phyloP scores from a whole-genome alignment of 1,140 invertebrate genomes.

The Pomacea maculata region DNA sequence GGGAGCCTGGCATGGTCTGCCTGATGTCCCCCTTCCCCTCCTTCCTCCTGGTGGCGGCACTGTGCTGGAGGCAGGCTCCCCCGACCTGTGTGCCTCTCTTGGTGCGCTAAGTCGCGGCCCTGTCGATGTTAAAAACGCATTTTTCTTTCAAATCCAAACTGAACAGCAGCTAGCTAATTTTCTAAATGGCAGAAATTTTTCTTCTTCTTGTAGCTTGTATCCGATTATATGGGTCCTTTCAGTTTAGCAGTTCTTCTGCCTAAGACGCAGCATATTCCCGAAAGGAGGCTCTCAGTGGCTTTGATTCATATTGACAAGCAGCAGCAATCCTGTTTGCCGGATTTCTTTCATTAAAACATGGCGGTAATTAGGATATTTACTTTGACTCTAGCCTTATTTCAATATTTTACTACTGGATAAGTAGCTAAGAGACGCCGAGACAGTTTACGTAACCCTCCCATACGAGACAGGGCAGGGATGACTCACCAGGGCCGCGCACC shows the following conservation, averaged over 20 bases:
- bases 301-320: neutral
- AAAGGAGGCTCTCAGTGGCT: neutral
- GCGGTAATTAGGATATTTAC: slow-evolving; percentile 23
- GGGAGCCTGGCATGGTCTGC: neutral
- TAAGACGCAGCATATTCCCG: slow-evolving; percentile 13
- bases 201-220: neutral
- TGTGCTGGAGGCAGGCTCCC: neutral
- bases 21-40: too few relatives aligned
- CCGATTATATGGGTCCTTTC: slow-evolving; percentile 21
- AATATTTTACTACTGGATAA: slow-evolving; percentile 8
- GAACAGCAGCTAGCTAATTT: slow-evolving; percentile 23
- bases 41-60: neutral
- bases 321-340: slow-evolving; percentile 20
- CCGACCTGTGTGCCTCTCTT: too few relatives aligned
- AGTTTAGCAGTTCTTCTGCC: slow-evolving; percentile 17
- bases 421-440: too few relatives aligned
- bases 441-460: too few relatives aligned
- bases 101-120: too few relatives aligned
- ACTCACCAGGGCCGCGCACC: too few relatives aligned
- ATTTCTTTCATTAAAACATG: slow-evolving; percentile 12
- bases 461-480: too few relatives aligned
- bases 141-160: neutral
- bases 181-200: slow-evolving; percentile 23
- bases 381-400: slow-evolving; percentile 10
- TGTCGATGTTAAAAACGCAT: neutral